phyloP scores from a whole-genome alignment of 2,888 invertebrate genomes.

The Oxyscelio sp. region DNA sequence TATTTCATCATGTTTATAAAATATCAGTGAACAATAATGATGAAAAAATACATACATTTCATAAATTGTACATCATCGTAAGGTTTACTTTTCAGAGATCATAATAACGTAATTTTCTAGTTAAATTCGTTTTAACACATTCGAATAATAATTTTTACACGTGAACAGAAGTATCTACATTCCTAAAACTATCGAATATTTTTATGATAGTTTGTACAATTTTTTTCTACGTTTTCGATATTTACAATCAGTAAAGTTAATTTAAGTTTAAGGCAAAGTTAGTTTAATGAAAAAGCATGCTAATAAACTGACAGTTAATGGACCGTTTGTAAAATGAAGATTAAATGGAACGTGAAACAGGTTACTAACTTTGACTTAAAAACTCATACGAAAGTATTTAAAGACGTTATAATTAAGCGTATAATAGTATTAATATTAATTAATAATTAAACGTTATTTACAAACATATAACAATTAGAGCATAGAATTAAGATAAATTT shows the following conservation, averaged over 20 bases:
- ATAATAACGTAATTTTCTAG: neutral
- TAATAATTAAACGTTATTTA: neutral
- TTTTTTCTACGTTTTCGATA: neutral
- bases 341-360: too few relatives aligned
- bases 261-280: constrained; percentile 33
- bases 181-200: neutral
- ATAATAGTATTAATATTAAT: neutral
- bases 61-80: too few relatives aligned
- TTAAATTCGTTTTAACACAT: neutral
- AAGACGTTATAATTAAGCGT: too few relatives aligned
- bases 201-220: constrained; percentile 12
- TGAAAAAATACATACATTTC: constrained; percentile 1
- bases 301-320: constrained; percentile 11
- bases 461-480: neutral
- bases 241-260: constrained; percentile 29
- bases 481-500: neutral
- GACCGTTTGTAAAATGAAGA: too few relatives aligned
- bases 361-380: constrained; percentile 34
- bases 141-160: constrained; percentile 10
- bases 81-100: constrained; percentile 29
- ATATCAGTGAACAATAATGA: constrained; percentile 15
- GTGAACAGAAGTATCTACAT: constrained; percentile 11
- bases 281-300: too few relatives aligned
- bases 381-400: neutral
- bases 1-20: constrained; percentile 33